phyloP scores from a whole-genome alignment of 2,113 vertebrate species.

The Sterna hirundo region DNA sequence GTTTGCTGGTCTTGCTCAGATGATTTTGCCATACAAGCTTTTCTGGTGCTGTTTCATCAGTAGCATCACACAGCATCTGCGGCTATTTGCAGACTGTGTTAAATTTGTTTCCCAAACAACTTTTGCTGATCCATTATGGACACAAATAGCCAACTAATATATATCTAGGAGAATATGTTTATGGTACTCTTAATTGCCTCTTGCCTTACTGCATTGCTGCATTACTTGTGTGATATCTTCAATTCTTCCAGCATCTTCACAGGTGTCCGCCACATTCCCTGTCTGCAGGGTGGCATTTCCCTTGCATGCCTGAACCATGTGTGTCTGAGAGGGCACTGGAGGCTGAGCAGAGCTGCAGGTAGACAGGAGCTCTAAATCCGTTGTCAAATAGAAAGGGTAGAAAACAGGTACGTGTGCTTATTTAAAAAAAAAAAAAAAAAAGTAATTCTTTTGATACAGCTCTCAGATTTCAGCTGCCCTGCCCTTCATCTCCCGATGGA shows the following conservation, averaged over 20 bases:
- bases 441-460: neutral
- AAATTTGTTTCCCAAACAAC: neutral
- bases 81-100: neutral
- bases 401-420: neutral
- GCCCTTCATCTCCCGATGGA: rapidly evolving
- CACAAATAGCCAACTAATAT: neutral
- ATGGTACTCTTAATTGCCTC: neutral
- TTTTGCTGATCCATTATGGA: neutral
- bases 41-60: neutral
- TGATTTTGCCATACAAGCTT: neutral
- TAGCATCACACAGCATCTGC: neutral
- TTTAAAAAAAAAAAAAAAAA: neutral
- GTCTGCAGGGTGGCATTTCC: neutral
- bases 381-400: neutral
- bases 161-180: neutral
- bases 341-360: neutral
- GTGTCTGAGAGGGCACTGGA: neutral
- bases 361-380: neutral
- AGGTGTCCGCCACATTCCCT: rapidly evolving
- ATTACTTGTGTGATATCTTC: neutral
- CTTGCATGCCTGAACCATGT: neutral
- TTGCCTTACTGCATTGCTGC: neutral
- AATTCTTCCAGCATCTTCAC: neutral
- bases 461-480: neutral
- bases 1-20: neutral